Conservation (phyloP, 2,888 invertebrate genomes). For the Malthinus seriepunctatus region DNA sequence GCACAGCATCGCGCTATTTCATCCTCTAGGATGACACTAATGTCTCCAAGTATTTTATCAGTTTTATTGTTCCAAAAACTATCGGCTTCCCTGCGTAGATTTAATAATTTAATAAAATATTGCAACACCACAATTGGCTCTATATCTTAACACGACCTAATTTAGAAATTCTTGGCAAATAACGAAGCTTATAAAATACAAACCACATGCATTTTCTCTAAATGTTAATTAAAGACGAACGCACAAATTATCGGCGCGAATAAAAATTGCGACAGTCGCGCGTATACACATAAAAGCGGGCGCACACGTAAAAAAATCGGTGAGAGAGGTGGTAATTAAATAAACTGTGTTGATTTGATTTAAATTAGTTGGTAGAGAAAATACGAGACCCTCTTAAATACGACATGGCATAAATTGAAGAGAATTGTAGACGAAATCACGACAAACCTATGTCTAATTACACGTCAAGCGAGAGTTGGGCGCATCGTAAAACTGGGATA, state of each 20-base stretch:
- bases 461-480: constrained; percentile 45
- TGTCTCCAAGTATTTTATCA: constrained; percentile 53
- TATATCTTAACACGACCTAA: neutral
- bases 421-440: constrained; percentile 37
- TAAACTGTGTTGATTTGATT: constrained; percentile 11
- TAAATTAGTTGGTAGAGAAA: constrained; percentile 22
- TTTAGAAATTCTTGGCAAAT: constrained; percentile 2
- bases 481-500: constrained; percentile 63
- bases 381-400: constrained; percentile 20
- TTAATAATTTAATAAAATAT: constrained; percentile 31
- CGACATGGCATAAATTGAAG: constrained; percentile 31
- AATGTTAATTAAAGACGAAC: no score
- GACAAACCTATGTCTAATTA: constrained; percentile 46
- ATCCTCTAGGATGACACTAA: constrained; percentile 51
- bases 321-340: constrained; percentile 5
- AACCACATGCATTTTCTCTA: no score
- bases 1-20: constrained; percentile 42
- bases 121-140: neutral
- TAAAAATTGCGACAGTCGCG: neutral
- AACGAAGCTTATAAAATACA: no score
- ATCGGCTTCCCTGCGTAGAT: constrained; percentile 40
- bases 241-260: no score
- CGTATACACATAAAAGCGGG: neutral
- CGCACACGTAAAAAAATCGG: neutral
- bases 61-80: constrained; percentile 51